Percentiles rank a stretch among this genome's conserved stretches.
Conservation (phyloP, 2,113 vertebrate species). For the Crotophaga sulcirostris region DNA sequence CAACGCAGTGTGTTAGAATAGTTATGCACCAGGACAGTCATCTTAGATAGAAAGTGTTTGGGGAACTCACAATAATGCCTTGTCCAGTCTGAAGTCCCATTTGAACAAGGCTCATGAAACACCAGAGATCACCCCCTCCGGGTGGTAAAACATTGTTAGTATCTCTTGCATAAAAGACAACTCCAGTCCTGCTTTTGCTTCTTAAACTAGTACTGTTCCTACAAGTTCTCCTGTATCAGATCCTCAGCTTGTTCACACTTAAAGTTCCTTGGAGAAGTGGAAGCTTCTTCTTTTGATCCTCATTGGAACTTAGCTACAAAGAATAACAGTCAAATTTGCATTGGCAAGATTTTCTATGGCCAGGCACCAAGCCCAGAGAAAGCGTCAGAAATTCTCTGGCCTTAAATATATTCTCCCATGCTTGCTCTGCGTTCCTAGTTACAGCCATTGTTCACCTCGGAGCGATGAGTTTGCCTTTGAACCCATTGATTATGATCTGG, state of each 20-base stretch:
- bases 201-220: neutral
- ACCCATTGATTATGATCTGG: neutral
- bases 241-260: neutral
- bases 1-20: neutral
- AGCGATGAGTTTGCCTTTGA: conserved; percentile 9
- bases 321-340: neutral
- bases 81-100: neutral
- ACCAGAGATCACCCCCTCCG: neutral
- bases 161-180: neutral
- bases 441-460: neutral
- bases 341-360: neutral
- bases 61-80: neutral
- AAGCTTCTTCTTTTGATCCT: neutral
- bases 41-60: neutral
- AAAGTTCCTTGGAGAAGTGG: neutral
- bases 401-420: neutral
- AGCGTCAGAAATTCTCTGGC: neutral
- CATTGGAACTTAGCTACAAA: neutral
- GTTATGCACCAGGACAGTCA: neutral
- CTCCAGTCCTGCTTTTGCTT: neutral
- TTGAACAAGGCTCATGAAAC: neutral
- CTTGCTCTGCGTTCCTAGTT: neutral
- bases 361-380: neutral
- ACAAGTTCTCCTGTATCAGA: neutral
- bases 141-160: neutral